Evolutionary conservation across 1,140 invertebrate genomes (phyloP), one percentile per base, ranked within the genome.

Genomic region (Zaprionus capensis): DNA sequence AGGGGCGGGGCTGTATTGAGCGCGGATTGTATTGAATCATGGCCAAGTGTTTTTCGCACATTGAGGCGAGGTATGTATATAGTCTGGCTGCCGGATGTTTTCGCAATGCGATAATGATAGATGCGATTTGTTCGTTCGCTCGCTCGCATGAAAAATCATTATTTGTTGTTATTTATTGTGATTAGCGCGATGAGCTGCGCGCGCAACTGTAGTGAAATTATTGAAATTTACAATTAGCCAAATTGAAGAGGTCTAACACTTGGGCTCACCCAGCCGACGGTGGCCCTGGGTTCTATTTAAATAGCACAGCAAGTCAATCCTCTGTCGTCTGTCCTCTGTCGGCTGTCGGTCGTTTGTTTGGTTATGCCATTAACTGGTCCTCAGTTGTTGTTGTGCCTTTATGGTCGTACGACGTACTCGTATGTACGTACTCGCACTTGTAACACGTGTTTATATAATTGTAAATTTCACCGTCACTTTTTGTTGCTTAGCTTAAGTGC

Each of bases 161-260:
- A 83, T 87, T 80, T 80, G 73, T 55, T 76, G 67, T 81, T 76
- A 74, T 73, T 87, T 78, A 78, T 77, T 82, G 80, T 58, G 67
- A 65, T 68, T 73, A 65, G 49, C 57, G 55, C 15, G 67, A 17
- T 9, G 65, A 17, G 57, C 38, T 34, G 53, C 44, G 59, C 34
- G 26, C 44, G 55, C 53, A 9, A 15, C 26, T n/a, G n/a, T 22
- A 75, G 71, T 74, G 78, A 91, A 91, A 91, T 91, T 91, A 78
- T 87, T 91, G 79, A 87, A 91, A 76, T 80, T 71, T 53, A 57
- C 88, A 87, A 91, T 91, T 91, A 91, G 77, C 67, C 56, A 57
- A 81, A 82, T 86, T 86, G 80, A 77, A 77, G 55, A 41, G 24
- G 28, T 22, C 38, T 59, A 85, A 76, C 75, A 65, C 69, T 77